phyloP scores from a whole-genome alignment of 2,888 invertebrate genomes.

The Chloroclysta siterata region DNA sequence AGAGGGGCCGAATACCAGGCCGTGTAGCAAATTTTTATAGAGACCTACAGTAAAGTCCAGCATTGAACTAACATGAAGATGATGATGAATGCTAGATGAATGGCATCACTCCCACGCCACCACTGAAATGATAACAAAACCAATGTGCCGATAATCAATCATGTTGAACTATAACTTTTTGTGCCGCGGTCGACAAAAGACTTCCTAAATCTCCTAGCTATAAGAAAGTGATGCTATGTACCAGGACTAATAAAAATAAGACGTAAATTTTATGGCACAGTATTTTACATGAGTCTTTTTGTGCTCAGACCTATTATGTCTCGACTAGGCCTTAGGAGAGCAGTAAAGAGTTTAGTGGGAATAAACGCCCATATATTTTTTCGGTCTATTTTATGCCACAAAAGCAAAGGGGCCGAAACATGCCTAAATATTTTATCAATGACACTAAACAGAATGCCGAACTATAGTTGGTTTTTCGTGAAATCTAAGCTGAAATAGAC shows the following conservation, averaged over 20 bases:
- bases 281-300: constrained; percentile 36
- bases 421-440: background rate
- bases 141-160: too few species aligned
- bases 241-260: constrained; percentile 41
- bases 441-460: background rate
- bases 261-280: constrained; percentile 41
- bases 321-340: constrained; percentile 32
- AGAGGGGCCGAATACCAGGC: too few species aligned
- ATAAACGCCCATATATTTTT: constrained; percentile 12
- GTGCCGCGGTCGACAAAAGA: background rate
- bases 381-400: constrained; percentile 4
- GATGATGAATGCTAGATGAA: too few species aligned
- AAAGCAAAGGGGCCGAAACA: background rate
- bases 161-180: too few species aligned
- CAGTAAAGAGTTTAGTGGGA: constrained; percentile 23
- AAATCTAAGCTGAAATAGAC: background rate
- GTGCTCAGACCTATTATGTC: constrained; percentile 35
- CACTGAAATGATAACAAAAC: too few species aligned
- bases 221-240: constrained; percentile 39
- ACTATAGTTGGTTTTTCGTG: background rate
- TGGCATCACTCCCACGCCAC: too few species aligned
- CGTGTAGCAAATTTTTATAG: too few species aligned
- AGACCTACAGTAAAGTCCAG: too few species aligned
- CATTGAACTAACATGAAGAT: too few species aligned
- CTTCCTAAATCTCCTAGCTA: background rate